Conservation (phyloP, 2,797 vertebrate species). For the Lates japonicus region DNA sequence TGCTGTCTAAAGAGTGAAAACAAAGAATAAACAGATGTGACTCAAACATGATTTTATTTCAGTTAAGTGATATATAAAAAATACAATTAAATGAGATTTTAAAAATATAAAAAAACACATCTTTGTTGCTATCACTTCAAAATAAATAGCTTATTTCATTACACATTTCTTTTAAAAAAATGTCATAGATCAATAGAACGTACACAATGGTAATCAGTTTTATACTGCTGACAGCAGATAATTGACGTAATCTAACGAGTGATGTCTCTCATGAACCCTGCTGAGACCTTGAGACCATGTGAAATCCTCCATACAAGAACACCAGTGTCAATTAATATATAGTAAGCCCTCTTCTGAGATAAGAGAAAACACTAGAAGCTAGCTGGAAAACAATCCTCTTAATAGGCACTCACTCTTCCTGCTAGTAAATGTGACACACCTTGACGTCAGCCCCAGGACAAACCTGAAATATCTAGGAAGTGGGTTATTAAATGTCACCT, state of each 20-base stretch:
- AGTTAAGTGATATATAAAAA: background rate
- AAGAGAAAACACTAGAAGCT: background rate
- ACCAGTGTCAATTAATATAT: background rate
- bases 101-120: background rate
- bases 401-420: background rate
- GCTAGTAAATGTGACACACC: background rate
- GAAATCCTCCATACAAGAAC: background rate
- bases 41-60: conserved; percentile 41
- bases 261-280: background rate
- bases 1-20: background rate
- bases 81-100: background rate
- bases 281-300: background rate
- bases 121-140: background rate
- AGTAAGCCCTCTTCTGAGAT: background rate
- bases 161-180: background rate
- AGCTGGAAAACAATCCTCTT: background rate
- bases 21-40: background rate
- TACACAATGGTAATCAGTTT: conserved; percentile 54
- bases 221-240: conserved; percentile 20
- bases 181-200: conserved; percentile 1
- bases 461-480: conserved; percentile 1
- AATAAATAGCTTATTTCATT: conserved; percentile 70
- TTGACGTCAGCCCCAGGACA: background rate
- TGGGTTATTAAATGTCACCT: background rate
- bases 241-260: background rate